phyloP scores from a whole-genome alignment of 2,888 invertebrate species.

The Hermaeophaga mercurialis region DNA sequence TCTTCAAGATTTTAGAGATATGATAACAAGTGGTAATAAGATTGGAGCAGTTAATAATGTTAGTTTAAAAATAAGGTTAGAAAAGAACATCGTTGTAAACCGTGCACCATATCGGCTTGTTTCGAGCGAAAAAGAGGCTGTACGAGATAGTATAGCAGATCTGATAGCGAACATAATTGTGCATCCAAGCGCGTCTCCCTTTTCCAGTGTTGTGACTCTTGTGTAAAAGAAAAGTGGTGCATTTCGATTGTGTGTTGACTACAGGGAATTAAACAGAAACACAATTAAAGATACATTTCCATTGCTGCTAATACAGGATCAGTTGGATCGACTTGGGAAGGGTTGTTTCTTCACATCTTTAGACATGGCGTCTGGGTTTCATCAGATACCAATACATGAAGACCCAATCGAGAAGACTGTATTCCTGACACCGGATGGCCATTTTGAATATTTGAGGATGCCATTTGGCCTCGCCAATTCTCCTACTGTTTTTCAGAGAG shows the following conservation, averaged over 20 bases:
- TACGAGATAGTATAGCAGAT: too few relatives aligned
- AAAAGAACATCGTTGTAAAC: too few relatives aligned
- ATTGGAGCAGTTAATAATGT: too few relatives aligned
- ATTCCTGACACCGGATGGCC: slow-evolving; percentile 24
- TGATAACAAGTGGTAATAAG: too few relatives aligned
- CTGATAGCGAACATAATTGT: too few relatives aligned
- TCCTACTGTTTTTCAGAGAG: slow-evolving; percentile 22
- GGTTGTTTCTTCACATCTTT: slow-evolving; percentile 44
- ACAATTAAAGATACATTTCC: slow-evolving; percentile 48
- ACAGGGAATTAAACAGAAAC: slow-evolving; percentile 43
- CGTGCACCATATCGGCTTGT: too few relatives aligned
- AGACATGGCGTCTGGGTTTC: slow-evolving; percentile 46
- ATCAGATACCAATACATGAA: slow-evolving; percentile 46
- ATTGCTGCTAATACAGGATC: slow-evolving; percentile 47
- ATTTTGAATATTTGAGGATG: slow-evolving; percentile 24
- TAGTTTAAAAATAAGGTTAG: too few relatives aligned
- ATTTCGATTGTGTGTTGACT: slow-evolving; percentile 44
- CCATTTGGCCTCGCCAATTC: slow-evolving; percentile 26
- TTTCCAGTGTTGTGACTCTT: neutral
- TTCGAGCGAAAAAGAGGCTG: too few relatives aligned
- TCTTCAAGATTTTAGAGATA: too few relatives aligned
- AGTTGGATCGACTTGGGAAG: slow-evolving; percentile 42
- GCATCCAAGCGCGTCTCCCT: slow-evolving; percentile 40
- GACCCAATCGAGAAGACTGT: slow-evolving; percentile 22
- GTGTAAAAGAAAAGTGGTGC: slow-evolving; percentile 36